phyloP scores from a whole-genome alignment of 2,888 invertebrate genomes.

The Rhodophaea formosa region DNA sequence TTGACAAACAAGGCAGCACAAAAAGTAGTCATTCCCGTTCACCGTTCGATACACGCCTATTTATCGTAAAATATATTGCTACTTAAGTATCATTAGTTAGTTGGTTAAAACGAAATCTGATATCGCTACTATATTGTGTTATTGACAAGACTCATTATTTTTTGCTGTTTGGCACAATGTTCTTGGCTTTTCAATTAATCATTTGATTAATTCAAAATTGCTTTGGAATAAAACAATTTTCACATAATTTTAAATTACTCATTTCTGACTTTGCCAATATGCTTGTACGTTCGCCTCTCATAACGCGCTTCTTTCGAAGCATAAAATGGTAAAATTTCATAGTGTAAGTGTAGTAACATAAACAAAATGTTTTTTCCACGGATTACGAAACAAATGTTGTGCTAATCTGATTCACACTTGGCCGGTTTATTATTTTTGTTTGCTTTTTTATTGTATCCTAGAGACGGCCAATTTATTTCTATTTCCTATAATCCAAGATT shows the following conservation, averaged over 20 bases:
- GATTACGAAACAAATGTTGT: no score
- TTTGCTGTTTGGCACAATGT: not conserved
- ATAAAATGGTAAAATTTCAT: no score
- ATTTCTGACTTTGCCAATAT: no score
- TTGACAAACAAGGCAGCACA: slow-evolving; percentile 13
- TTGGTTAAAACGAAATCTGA: not conserved
- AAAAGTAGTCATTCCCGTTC: slow-evolving; percentile 15
- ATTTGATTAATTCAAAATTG: no score
- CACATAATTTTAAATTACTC: no score
- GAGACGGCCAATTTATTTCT: slow-evolving; percentile 14
- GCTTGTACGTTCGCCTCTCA: no score
- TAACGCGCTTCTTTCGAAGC: no score
- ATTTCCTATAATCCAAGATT: slow-evolving; percentile 7
- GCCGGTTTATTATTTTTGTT: not conserved
- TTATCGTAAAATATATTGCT: not conserved
- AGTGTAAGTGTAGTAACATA: no score
- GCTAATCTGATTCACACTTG: no score
- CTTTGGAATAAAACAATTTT: no score
- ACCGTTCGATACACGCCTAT: not conserved
- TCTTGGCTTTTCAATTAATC: not conserved
- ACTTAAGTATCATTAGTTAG: not conserved
- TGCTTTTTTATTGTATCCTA: not conserved
- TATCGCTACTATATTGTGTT: slow-evolving; percentile 6
- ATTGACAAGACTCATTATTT: not conserved
- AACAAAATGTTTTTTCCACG: no score